Base-by-base conservation (phyloP, 2,797 vertebrate species). In the Sphaeramia orbicularis region DNA sequence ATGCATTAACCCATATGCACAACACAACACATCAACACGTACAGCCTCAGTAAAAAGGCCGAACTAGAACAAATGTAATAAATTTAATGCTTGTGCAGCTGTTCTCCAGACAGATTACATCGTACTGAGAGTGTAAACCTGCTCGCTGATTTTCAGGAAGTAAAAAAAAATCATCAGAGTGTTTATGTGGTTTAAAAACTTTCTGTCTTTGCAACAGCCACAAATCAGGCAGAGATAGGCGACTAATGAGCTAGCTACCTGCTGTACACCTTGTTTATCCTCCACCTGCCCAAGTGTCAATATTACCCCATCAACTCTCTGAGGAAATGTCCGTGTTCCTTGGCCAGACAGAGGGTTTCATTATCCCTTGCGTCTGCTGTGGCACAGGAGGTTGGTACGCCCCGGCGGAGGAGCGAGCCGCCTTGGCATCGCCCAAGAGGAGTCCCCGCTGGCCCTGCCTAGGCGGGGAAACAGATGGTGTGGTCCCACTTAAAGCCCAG, bases 391-490 rank as follows among this genome's bases (percentile, higher is more conserved):
- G 86, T 69, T 78, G 86, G 58, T 84, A 74, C 76, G 71, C 85
- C 81, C 78, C 54, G 54, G 51, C 14, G 68, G 81, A 83, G 72
- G 63, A 78, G 78, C 66, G 57, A 71, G 74, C 72, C 52, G 72
- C 79, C 74, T 89, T 93, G 92, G 91, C 92, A 91, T 88, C 78
- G 42, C 83, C 91, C 85, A 77, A 87, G 85, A 91, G 82, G 85
- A 88, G 81, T 88, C 90, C 88, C 89, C 78, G 45, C 83, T 86
- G 87, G 85, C 87, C 85, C 82, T 86, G 80, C 78, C 84, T 69
- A 83, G 86, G 91, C 80, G 86, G 88, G 70, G 88, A 89, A 93
- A 90, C 94, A 95, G 93, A 95, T 94, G 94, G 94, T 86, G 87
- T 61, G 81, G 76, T 86, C 88, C 85, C 85, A 89, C 90, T 91